A percentile compares a stretch with the other conserved stretches of the same genome.
Conservation (phyloP, 2,797 vertebrate species). For the Thalassophryne amazonica region DNA sequence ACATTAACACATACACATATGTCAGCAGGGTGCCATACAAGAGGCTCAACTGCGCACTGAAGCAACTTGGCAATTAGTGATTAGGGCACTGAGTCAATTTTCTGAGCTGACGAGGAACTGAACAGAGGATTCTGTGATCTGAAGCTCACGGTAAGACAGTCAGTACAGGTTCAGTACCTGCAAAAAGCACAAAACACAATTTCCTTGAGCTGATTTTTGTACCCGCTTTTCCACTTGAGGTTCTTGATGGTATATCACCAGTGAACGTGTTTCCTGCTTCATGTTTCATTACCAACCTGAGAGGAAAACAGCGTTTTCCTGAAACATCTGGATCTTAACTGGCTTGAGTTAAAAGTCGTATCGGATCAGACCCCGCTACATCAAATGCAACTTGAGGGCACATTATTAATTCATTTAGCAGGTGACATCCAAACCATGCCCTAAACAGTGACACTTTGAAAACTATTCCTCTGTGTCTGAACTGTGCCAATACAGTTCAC, state of each 20-base stretch:
- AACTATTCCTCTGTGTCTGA: slow-evolving; percentile 65
- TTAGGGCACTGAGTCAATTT: too few species aligned
- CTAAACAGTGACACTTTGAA: slow-evolving; percentile 71
- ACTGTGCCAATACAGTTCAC: slow-evolving; percentile 38
- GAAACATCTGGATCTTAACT: slow-evolving; percentile 62
- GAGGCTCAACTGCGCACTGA: too few species aligned
- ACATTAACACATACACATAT: too few species aligned
- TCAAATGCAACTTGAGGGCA: slow-evolving; percentile 69
- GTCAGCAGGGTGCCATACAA: too few species aligned
- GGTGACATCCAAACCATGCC: slow-evolving; percentile 70
- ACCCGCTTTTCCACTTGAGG: neutral
- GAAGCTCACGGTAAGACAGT: too few species aligned
- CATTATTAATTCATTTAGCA: slow-evolving; percentile 75
- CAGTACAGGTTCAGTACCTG: too few species aligned
- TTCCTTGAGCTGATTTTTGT: slow-evolving; percentile 6
- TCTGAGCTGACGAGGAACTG: too few species aligned
- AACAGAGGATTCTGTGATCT: too few species aligned
- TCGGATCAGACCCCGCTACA: slow-evolving; percentile 61
- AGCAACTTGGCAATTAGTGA: too few species aligned
- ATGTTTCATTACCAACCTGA: slow-evolving; percentile 45
- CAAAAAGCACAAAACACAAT: too few species aligned
- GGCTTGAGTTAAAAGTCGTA: slow-evolving; percentile 55
- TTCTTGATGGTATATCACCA: slow-evolving; percentile 4
- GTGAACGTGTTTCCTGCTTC: slow-evolving; percentile 27
- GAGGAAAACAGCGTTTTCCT: slow-evolving; percentile 14